A percentile compares a stretch with the other conserved stretches of the same genome.
phyloP scores from a whole-genome alignment of 2,113 vertebrate species.

The Empidonax alnorum region DNA sequence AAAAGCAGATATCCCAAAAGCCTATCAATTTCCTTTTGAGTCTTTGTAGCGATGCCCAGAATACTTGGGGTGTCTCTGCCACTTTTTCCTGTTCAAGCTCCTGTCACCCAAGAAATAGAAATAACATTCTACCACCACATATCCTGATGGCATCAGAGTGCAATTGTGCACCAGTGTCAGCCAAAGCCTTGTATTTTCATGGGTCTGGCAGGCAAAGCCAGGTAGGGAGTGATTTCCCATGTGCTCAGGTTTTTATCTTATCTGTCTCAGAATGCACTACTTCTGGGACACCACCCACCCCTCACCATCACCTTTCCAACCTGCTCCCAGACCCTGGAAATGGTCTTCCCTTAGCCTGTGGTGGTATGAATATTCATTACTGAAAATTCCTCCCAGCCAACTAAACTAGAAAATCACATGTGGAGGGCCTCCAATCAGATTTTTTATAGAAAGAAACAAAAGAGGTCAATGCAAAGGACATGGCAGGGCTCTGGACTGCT shows the following conservation, averaged over 20 bases:
- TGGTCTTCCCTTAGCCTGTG: too few relatives aligned
- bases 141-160: background rate
- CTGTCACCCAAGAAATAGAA: background rate
- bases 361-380: too few relatives aligned
- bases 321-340: too few relatives aligned
- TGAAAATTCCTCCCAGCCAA: too few relatives aligned
- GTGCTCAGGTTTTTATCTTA: too few relatives aligned
- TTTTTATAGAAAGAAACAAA: background rate
- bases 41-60: background rate
- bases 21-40: background rate
- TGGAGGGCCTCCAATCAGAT: rapidly evolving
- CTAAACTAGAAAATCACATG: too few relatives aligned
- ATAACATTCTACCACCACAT: background rate
- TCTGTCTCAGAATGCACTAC: too few relatives aligned
- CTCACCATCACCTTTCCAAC: too few relatives aligned
- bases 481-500: background rate
- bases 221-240: too few relatives aligned
- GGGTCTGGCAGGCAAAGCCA: too few relatives aligned
- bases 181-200: background rate
- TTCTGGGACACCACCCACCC: too few relatives aligned
- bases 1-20: background rate
- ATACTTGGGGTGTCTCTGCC: background rate
- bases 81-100: background rate
- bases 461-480: background rate
- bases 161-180: background rate